Evolutionary conservation across 1,140 invertebrate genomes (phyloP).

Genomic region (Philotrypesis tridentata): DNA sequence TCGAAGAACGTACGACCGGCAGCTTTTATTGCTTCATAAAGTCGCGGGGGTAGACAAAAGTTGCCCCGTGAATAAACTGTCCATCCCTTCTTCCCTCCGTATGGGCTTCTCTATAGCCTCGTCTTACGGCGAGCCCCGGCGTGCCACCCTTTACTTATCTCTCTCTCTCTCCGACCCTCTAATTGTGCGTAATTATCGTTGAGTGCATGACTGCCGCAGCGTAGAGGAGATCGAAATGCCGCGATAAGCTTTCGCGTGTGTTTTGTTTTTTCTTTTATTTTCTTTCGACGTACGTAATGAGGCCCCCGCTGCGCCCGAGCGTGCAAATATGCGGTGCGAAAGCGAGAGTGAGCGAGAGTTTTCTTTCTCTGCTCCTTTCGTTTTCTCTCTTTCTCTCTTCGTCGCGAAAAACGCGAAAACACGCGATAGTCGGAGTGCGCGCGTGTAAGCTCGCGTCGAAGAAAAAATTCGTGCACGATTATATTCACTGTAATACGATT

Average conservation of each 20-base stretch:
- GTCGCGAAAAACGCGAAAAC: too few species aligned
- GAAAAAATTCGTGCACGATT: too few species aligned
- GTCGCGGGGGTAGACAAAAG: conserved; percentile 10
- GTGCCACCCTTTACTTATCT: neutral
- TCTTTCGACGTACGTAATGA: neutral
- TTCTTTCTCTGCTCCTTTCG: too few species aligned
- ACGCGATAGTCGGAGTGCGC: too few species aligned
- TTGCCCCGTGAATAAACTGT: conserved; percentile 30
- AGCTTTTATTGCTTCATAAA: conserved; percentile 48
- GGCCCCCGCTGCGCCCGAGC: neutral
- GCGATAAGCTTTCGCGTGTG: neutral
- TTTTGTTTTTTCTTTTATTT: too few species aligned
- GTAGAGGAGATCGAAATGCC: neutral
- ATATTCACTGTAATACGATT: too few species aligned
- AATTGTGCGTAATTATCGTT: conserved; percentile 37
- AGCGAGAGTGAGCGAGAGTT: neutral
- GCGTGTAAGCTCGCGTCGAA: too few species aligned
- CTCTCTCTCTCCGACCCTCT: neutral
- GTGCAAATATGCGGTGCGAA: conserved; percentile 13
- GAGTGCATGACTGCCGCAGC: neutral
- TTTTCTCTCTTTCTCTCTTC: neutral
- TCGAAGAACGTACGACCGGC: neutral
- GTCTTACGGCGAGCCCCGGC: neutral
- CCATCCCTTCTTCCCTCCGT: neutral
- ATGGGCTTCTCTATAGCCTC: neutral